These are phyloP conservation scores for Drosophila saltans DNA, from an alignment of 1,140 invertebrate genomes.

Conservation along the genomic window DNA sequence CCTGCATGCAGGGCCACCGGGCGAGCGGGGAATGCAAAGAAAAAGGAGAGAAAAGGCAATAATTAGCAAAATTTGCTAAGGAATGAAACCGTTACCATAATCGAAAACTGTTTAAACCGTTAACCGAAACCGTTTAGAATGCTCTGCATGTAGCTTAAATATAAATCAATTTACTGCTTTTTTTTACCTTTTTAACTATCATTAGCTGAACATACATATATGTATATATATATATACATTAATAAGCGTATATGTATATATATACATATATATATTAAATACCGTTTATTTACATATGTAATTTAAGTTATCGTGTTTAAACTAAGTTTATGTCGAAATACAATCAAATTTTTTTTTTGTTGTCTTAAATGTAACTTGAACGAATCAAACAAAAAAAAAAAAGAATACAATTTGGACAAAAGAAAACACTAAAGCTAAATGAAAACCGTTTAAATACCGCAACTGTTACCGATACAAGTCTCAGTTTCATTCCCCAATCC, in stretches of 20 bases:
- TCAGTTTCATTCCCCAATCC: conserved; percentile 3
- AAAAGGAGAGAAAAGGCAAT: conserved; percentile 22
- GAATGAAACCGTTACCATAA: conserved; percentile 19
- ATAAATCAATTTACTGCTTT: not conserved
- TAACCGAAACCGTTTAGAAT: no score
- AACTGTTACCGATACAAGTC: conserved; percentile 5
- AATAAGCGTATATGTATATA: no score
- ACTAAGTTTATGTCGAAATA: not conserved
- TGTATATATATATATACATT: no score
- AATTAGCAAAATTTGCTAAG: conserved; percentile 44
- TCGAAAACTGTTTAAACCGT: conserved; percentile 3
- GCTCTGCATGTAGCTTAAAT: no score
- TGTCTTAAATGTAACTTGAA: not conserved
- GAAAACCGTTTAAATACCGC: not conserved
- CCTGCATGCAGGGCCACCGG: conserved; percentile 3
- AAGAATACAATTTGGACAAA: not conserved
- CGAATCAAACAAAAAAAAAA: not conserved
- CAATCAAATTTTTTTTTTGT: not conserved
- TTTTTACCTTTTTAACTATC: not conserved
- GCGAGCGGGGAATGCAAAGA: conserved; percentile 31
- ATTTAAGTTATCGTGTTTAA: not conserved
- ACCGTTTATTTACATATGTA: conserved; percentile 1
- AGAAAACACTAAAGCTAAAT: conserved; percentile 1
- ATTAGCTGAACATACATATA: not conserved
- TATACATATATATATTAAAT: no score